Percentiles rank a stretch among this genome's conserved stretches.
phyloP scores from a whole-genome alignment of 2,888 invertebrate genomes.

The Drosophila meridionalis region DNA sequence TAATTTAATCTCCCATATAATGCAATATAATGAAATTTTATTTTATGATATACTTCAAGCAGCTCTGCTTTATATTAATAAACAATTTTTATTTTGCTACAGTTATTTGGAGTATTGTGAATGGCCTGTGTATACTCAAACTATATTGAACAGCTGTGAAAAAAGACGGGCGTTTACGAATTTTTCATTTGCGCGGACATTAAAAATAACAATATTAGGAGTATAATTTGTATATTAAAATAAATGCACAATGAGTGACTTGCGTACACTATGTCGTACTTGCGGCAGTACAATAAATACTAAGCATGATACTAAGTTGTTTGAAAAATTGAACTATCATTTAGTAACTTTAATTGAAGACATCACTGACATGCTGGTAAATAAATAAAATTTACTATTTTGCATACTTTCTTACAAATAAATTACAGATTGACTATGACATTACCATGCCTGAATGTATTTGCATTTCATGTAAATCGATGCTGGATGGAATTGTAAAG shows the following conservation, averaged over 20 bases:
- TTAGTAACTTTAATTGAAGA: slow-evolving; percentile 57
- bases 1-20: background rate
- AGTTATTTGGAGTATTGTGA: background rate
- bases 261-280: slow-evolving; percentile 55
- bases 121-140: background rate
- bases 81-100: background rate
- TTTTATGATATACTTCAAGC: background rate
- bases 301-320: slow-evolving; percentile 30
- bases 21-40: background rate
- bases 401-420: background rate
- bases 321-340: slow-evolving; percentile 41
- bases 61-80: background rate
- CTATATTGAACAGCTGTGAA: background rate
- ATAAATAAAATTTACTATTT: background rate
- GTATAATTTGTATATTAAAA: background rate
- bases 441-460: slow-evolving; percentile 45
- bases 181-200: slow-evolving; percentile 27
- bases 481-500: slow-evolving; percentile 33
- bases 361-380: slow-evolving; percentile 59
- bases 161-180: background rate
- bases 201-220: background rate
- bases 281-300: slow-evolving; percentile 51
- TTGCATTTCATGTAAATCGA: slow-evolving; percentile 44
- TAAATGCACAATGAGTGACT: slow-evolving; percentile 31
- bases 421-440: slow-evolving; percentile 47